Percentiles rank a stretch among this genome's conserved stretches.
Evolutionary conservation across 2,888 invertebrate genomes (phyloP).

Genomic region (Gasteruption jaculator): DNA sequence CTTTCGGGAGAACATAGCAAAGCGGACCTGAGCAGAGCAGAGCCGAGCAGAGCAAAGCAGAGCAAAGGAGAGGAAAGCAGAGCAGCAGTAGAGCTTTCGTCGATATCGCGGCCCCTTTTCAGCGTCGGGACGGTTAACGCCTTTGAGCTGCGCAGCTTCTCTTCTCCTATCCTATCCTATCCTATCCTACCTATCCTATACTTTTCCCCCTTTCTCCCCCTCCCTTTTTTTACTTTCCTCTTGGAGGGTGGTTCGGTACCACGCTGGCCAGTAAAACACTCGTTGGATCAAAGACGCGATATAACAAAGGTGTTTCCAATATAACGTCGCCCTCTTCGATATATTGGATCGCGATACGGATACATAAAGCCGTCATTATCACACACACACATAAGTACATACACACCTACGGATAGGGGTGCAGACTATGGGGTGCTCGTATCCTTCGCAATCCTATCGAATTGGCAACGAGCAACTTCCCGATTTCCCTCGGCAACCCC

Average conservation of each 20-base stretch:
- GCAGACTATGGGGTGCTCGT: constrained; percentile 17
- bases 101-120: constrained; percentile 23
- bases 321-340: constrained; percentile 15
- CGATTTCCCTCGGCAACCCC: too few relatives aligned
- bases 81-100: constrained; percentile 25
- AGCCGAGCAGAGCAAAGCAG: too few relatives aligned
- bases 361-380: constrained; percentile 31
- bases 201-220: constrained; percentile 20
- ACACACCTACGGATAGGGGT: too few relatives aligned
- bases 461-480: too few relatives aligned
- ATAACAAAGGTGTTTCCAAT: constrained; percentile 32
- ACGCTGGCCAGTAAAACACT: constrained; percentile 10
- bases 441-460: constrained; percentile 19
- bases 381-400: too few relatives aligned
- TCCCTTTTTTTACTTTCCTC: too few relatives aligned
- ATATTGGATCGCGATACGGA: constrained; percentile 28
- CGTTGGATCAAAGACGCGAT: constrained; percentile 30
- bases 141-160: constrained; percentile 26
- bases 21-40: too few relatives aligned
- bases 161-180: constrained; percentile 24
- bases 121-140: constrained; percentile 26
- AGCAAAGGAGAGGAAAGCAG: constrained; percentile 22
- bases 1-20: too few relatives aligned
- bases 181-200: too few relatives aligned
- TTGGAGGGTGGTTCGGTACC: too few relatives aligned